Percentiles rank a stretch among this genome's conserved stretches.
phyloP scores from a whole-genome alignment of 2,888 invertebrate genomes.

The Sesamia inferens region DNA sequence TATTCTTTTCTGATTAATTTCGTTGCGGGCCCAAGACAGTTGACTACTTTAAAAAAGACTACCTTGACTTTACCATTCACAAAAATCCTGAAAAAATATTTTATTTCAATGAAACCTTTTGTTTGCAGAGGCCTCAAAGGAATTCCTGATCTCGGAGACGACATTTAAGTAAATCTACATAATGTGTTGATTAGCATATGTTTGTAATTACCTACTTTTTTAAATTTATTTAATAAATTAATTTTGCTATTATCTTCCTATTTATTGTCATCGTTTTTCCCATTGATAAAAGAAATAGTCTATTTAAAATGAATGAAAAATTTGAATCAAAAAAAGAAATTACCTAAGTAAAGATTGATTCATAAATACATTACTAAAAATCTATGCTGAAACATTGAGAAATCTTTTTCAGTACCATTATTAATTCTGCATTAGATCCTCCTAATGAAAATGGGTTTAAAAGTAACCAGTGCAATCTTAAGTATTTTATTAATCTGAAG shows the following conservation, averaged over 20 bases:
- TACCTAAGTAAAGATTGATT: neutral
- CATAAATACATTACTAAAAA: neutral
- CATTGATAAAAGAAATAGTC: neutral
- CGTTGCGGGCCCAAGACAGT: no score
- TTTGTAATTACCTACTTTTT: slow-evolving; percentile 19
- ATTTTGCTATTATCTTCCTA: slow-evolving; percentile 2
- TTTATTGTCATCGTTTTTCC: slow-evolving; percentile 2
- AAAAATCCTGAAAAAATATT: neutral
- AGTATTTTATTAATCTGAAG: no score
- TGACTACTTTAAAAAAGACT: neutral
- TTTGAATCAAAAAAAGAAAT: neutral
- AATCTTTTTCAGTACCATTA: neutral
- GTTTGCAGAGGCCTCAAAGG: slow-evolving; percentile 85
- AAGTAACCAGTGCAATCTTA: neutral
- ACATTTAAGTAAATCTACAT: slow-evolving; percentile 61
- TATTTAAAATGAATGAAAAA: neutral
- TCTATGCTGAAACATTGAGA: neutral
- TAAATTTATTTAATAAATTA: slow-evolving; percentile 36
- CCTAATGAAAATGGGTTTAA: neutral
- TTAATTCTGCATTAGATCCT: neutral
- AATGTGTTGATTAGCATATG: slow-evolving; percentile 1
- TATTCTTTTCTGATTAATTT: no score
- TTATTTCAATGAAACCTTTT: slow-evolving; percentile 1
- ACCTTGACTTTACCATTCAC: neutral
- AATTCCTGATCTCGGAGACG: slow-evolving; percentile 85